phyloP scores from a whole-genome alignment of 2,113 vertebrate species.

The Dicrurus megarhynchus region DNA sequence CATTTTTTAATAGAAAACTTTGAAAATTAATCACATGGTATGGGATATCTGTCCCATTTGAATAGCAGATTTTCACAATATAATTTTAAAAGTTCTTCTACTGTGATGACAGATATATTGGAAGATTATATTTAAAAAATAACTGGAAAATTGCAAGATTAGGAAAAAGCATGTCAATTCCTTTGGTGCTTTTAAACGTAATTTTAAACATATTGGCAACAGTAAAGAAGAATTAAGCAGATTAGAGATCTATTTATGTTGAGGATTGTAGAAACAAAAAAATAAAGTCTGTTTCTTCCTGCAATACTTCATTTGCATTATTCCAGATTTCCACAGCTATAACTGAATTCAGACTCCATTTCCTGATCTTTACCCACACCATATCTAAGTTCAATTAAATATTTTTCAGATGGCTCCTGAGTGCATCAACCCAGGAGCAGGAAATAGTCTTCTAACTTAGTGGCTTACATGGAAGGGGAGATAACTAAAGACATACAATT shows the following conservation, averaged over 20 bases:
- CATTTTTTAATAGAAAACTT: background rate
- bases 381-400: background rate
- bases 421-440: background rate
- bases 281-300: background rate
- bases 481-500: constrained; percentile 12
- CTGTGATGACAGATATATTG: background rate
- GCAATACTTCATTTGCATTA: background rate
- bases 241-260: background rate
- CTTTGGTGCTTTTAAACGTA: background rate
- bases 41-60: background rate
- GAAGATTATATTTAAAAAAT: background rate
- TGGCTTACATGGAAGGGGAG: background rate
- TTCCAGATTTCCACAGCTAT: background rate
- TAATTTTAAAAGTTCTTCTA: background rate
- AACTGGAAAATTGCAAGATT: background rate
- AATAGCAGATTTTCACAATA: background rate
- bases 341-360: background rate
- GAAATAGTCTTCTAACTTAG: background rate
- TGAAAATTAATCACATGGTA: background rate
- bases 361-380: background rate
- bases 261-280: background rate
- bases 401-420: background rate
- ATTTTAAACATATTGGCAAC: background rate
- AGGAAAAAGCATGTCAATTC: background rate
- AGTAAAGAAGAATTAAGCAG: background rate